Evolutionary conservation across 2,888 invertebrate species (phyloP), one percentile per base, ranked within the genome.

Genomic region (Lasioglossum malachurum): DNA sequence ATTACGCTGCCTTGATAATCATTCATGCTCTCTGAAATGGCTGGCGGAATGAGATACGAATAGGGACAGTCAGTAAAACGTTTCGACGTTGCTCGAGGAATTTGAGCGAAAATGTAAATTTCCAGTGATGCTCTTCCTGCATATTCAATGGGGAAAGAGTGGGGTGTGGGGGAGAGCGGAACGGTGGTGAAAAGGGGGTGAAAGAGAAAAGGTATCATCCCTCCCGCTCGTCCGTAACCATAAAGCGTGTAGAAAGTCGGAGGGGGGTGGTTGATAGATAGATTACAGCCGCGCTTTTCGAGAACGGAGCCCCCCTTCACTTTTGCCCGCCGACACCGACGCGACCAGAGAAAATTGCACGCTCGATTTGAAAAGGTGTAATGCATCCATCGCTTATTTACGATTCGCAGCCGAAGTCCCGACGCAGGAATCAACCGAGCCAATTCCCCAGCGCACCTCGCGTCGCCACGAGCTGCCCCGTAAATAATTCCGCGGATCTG

Each of bases 41-140:
- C 64, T 38, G 41, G 38, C 46, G n/a, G 75, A 82, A 85, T 87
- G 77, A 80, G 75, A 85, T 82, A 73, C 80, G 74, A 73, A 31
- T 73, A 64, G 82, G 82, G 49, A 77, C 88, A 84, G 88, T 83
- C 64, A 72, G 87, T 81, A 82, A 88, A 88, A 88, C 86, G 84
- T 84, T 86, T 80, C 86, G 76, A 46, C 78, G 79, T 84, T 78
- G 79, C 79, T 71, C 78, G 67, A 41, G 80, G 78, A 78, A 81
- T 84, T 83, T 60, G 41, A 80, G 78, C 77, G 85, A 86, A 89
- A 89, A 89, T 89, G 89, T 89, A 89, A 87, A 89, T 89, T 89
- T 80, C 84, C 72, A 82, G 78, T 79, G 87, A 85, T 84, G 83
- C 84, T 83, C 88, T 81, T 79, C 85, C 82, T 89, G 89, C 89